phyloP scores from a whole-genome alignment of 2,797 vertebrate genomes.

The Notolepis coatsorum region DNA sequence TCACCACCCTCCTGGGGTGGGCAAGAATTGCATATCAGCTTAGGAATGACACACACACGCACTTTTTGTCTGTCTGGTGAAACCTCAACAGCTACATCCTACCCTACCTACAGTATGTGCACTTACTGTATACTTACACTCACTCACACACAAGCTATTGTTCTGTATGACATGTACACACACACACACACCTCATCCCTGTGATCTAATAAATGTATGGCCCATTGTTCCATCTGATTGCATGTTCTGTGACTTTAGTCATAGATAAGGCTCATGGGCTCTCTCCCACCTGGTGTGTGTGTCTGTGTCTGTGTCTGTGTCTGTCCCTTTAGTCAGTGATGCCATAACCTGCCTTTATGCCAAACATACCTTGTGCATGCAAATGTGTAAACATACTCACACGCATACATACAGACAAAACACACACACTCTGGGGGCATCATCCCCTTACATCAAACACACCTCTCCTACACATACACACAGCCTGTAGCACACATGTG shows the following conservation, averaged over 20 bases:
- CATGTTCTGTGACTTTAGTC: too few species aligned
- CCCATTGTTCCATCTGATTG: too few species aligned
- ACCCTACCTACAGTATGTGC: slow-evolving; percentile 21
- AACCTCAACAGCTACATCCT: slow-evolving; percentile 26
- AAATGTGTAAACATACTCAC: too few species aligned
- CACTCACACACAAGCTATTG: slow-evolving; percentile 35
- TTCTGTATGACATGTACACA: slow-evolving; percentile 18
- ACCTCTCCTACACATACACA: not conserved
- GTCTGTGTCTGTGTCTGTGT: too few species aligned
- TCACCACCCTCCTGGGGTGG: slow-evolving; percentile 46
- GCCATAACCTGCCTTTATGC: too few species aligned
- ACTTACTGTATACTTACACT: not conserved
- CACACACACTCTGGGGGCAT: not conserved
- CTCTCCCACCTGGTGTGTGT: not conserved
- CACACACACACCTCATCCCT: not conserved
- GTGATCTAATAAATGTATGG: too few species aligned
- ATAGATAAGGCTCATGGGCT: not conserved
- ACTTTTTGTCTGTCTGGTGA: slow-evolving; percentile 34
- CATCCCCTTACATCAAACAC: slow-evolving; percentile 6
- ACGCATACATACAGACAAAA: not conserved
- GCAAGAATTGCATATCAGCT: slow-evolving; percentile 54
- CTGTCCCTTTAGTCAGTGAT: too few species aligned
- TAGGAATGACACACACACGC: slow-evolving; percentile 64
- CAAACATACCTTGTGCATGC: too few species aligned
- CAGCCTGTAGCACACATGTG: not conserved